Base-by-base conservation (phyloP, 37 sponge, comb jelly and placozoan species). In the Theonella swinhoei region DNA sequence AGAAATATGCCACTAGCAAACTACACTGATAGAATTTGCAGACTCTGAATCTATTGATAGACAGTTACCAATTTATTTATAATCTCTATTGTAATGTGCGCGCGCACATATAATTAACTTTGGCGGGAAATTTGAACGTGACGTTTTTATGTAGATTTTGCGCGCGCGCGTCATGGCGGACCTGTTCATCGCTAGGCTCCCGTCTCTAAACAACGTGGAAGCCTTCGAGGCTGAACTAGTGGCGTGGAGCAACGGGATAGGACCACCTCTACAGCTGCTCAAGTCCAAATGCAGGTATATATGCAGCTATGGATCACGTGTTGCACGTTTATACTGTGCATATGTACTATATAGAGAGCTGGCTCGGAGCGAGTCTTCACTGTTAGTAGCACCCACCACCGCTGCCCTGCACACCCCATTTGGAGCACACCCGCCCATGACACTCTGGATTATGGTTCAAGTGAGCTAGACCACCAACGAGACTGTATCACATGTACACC, bases 211-310 rank as follows among this genome's bases (percentile, higher is more conserved):
- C 31, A 54, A 22, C 29, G 20, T 75, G 19, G 84, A 83, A 65
- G 75, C 34, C 0, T 41, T 37, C 74, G 76, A 74, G 54, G 68
- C 68, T 29, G 58, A 75, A 0, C 37, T 82, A 2, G 1, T 2
- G 0, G 20, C 23, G 29, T 26, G 38, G 4, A 59, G 17, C 38
- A 30, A 33, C 24, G 35, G 35, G 1, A 31, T 61, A 24, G 72
- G 78, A 39, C 34, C 78, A 1, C 7, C 47, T 80, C 63, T 79
- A 8, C 87, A 78, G 20, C 38, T 23, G 1, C 66, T 79, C 58
- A 87, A 87, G 36, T 61, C 87, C 20, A 87, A 87, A 42, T 87
- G 87, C 80, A 87, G 87, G 87, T 87, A 72, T 20, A 63, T 78
- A 17, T 3, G 1, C 30, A 5, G 14, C 30, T 68, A 47, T 47